Percentiles rank a stretch among this genome's conserved stretches.
Evolutionary conservation across 2,888 invertebrate species (phyloP).

Genomic region (Xestia sexstrigata): DNA sequence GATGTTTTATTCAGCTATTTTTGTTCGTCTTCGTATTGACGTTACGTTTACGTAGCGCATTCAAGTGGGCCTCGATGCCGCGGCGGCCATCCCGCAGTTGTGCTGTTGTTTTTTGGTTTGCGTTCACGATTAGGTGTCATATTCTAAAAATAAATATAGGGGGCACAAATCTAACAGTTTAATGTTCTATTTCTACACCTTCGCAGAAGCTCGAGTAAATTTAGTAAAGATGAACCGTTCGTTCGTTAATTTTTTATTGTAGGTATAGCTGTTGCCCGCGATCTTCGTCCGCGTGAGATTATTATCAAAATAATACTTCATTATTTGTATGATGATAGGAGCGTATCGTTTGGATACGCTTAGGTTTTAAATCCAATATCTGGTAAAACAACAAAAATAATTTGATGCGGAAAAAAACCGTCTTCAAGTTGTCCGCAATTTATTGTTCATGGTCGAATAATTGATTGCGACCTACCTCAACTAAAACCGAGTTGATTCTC

Average conservation of each 20-base stretch:
- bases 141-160: background rate
- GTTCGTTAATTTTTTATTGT: too few species aligned
- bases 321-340: background rate
- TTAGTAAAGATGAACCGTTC: background rate
- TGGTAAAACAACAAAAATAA: background rate
- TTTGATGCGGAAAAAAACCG: background rate
- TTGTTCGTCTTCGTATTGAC: background rate
- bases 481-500: background rate
- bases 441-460: background rate
- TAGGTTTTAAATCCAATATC: background rate
- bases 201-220: background rate
- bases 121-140: background rate
- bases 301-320: too few species aligned
- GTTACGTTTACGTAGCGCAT: background rate
- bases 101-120: background rate
- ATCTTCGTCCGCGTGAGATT: too few species aligned
- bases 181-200: background rate
- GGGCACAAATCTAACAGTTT: background rate
- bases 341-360: too few species aligned
- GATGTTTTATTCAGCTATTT: too few species aligned
- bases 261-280: too few species aligned
- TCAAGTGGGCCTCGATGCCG: background rate
- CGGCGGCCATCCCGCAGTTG: background rate
- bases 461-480: slow-evolving; percentile 24
- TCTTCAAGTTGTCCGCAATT: background rate